A percentile compares a stretch with the other conserved stretches of the same genome.
phyloP scores from a whole-genome alignment of 1,140 invertebrate genomes.

The Drosophila pachea region DNA sequence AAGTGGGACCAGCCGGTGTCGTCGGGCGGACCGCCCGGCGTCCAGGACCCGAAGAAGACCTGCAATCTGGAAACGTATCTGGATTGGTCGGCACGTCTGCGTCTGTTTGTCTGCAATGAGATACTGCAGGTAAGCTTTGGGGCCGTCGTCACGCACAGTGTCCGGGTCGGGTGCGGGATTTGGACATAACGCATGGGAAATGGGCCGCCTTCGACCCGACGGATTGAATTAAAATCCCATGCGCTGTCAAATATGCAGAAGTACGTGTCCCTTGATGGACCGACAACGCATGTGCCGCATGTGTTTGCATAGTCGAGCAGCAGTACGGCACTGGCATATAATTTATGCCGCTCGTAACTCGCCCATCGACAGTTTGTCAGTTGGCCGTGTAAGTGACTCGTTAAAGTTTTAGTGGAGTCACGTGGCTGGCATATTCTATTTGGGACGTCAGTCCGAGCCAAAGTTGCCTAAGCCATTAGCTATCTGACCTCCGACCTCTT shows the following conservation, averaged over 20 bases:
- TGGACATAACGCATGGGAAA: not conserved
- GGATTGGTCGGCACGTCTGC: constrained; percentile 78
- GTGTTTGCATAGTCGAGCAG: constrained; percentile 26
- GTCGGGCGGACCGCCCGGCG: constrained; percentile 69
- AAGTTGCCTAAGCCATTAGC: constrained; percentile 12
- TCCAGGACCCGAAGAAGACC: constrained; percentile 78
- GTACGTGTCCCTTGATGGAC: constrained; percentile 25
- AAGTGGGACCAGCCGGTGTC: constrained; percentile 76
- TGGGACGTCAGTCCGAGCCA: constrained; percentile 2
- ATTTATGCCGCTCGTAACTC: constrained; percentile 37
- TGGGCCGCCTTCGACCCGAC: not conserved
- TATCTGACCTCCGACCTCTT: constrained; percentile 5
- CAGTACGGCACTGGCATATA: constrained; percentile 12
- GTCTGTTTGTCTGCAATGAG: constrained; percentile 78
- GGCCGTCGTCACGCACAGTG: constrained; percentile 4
- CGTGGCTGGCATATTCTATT: constrained; percentile 23
- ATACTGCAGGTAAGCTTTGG: constrained; percentile 73
- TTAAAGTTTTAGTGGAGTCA: constrained; percentile 38
- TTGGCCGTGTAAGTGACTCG: constrained; percentile 19
- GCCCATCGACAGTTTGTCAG: constrained; percentile 23
- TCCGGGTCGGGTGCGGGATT: not conserved
- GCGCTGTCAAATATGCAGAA: constrained; percentile 28
- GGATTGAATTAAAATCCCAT: constrained; percentile 32
- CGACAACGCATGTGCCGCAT: constrained; percentile 8
- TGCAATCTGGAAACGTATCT: constrained; percentile 79